These are phyloP conservation scores for Diacarnus erythraeanus DNA, from an alignment of 37 sponge, comb jelly and placozoan genomes.

Conservation along the genomic window DNA sequence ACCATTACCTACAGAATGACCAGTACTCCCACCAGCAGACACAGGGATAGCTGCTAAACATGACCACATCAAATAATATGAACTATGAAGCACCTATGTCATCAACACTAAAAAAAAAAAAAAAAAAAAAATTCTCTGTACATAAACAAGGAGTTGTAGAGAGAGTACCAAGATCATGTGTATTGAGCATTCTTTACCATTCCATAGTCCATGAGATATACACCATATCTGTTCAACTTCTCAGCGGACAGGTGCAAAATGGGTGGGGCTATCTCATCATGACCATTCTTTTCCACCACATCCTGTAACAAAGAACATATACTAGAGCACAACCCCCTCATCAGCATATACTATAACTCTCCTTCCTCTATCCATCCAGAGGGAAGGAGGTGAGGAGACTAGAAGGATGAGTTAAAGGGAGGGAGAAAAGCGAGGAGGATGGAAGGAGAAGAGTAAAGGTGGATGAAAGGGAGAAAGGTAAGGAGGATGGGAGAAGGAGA, in stretches of 20 bases:
- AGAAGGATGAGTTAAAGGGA: neutral
- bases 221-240: slow-evolving; percentile 77
- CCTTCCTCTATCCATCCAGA: neutral
- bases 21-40: too few species aligned
- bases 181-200: slow-evolving; percentile 2
- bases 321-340: neutral
- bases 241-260: slow-evolving; percentile 80
- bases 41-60: neutral
- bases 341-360: neutral
- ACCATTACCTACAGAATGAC: too few species aligned
- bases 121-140: neutral
- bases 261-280: slow-evolving; percentile 45
- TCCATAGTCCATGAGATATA: slow-evolving; percentile 90
- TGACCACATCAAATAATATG: neutral
- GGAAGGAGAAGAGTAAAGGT: too few species aligned
- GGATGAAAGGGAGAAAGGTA: too few species aligned
- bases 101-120: neutral
- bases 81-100: neutral
- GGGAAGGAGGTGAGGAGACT: neutral
- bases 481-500: too few species aligned
- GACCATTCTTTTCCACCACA: slow-evolving; percentile 41
- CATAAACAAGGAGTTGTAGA: neutral
- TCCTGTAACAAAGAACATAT: slow-evolving; percentile 3
- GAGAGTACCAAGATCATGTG: neutral
- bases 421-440: neutral